phyloP scores from a whole-genome alignment of 2,888 invertebrate genomes.

The Thysanoteuthis rhombus region DNA sequence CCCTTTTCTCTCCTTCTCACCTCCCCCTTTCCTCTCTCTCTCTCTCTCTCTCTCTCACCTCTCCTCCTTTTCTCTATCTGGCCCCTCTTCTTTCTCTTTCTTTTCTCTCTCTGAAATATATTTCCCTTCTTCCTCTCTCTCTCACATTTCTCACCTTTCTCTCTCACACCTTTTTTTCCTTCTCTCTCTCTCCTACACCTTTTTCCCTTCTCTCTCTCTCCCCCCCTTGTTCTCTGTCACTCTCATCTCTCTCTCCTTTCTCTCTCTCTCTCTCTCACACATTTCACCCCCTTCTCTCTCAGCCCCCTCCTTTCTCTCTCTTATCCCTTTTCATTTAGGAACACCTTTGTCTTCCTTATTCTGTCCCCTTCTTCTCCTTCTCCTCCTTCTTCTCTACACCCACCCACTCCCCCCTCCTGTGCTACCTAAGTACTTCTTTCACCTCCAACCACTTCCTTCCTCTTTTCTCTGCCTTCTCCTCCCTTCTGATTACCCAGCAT shows the following conservation, averaged over 20 bases:
- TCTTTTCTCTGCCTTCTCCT: neutral
- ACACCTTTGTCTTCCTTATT: neutral
- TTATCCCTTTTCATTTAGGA: neutral
- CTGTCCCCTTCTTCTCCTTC: neutral
- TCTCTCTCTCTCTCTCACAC: neutral
- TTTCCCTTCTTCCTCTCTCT: neutral
- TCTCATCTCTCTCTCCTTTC: neutral
- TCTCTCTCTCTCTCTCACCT: neutral
- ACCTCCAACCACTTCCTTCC: neutral
- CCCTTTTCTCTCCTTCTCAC: neutral
- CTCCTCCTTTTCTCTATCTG: neutral
- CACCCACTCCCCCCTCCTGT: neutral
- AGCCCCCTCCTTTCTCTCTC: too few relatives aligned
- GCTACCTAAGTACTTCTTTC: too few relatives aligned
- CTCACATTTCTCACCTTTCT: accelerated
- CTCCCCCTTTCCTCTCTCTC: neutral
- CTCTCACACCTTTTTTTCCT: neutral
- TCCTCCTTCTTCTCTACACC: neutral
- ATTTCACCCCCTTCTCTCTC: neutral
- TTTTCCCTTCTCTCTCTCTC: too few relatives aligned
- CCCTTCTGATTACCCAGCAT: constrained; percentile 12
- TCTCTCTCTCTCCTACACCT: neutral
- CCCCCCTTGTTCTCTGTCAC: too few relatives aligned
- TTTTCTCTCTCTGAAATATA: neutral
- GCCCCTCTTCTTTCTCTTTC: neutral